These are phyloP conservation scores for Pheosia tremula DNA, from an alignment of 2,888 invertebrate species.

Conservation along the genomic window DNA sequence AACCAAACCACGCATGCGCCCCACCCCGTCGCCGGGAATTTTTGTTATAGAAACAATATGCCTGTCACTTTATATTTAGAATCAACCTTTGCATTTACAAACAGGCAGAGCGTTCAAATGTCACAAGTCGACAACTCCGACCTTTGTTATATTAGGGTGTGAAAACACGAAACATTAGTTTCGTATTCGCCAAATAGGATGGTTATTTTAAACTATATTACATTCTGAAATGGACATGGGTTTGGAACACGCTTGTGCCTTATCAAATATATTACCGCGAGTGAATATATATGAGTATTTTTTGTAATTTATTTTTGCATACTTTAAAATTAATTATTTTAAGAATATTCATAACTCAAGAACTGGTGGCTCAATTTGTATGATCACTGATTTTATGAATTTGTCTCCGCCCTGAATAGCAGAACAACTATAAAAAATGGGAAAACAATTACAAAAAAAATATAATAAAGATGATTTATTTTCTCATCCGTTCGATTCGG, in stretches of 20 bases:
- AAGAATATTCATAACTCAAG: no score
- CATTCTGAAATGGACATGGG: neutral
- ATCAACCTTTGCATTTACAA: slow-evolving; percentile 17
- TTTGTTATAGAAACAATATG: slow-evolving; percentile 38
- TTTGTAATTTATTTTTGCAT: no score
- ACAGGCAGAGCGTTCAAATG: slow-evolving; percentile 17
- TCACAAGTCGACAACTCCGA: slow-evolving; percentile 6
- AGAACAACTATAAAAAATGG: no score
- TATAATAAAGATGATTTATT: no score
- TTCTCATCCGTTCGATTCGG: no score
- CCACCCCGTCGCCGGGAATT: slow-evolving; percentile 26
- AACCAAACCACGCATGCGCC: slow-evolving; percentile 43
- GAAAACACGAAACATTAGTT: slow-evolving; percentile 1
- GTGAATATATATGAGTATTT: no score
- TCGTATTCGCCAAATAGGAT: neutral
- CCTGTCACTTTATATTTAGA: slow-evolving; percentile 40
- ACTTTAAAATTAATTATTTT: no score
- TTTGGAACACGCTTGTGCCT: neutral
- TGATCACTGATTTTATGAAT: no score
- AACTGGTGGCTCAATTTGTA: no score
- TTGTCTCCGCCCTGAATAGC: no score
- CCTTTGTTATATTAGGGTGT: neutral
- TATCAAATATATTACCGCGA: no score
- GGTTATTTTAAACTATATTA: neutral
- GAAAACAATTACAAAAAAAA: no score